Conservation (phyloP, 2,113 vertebrate genomes). For the Polypterus bichir region DNA sequence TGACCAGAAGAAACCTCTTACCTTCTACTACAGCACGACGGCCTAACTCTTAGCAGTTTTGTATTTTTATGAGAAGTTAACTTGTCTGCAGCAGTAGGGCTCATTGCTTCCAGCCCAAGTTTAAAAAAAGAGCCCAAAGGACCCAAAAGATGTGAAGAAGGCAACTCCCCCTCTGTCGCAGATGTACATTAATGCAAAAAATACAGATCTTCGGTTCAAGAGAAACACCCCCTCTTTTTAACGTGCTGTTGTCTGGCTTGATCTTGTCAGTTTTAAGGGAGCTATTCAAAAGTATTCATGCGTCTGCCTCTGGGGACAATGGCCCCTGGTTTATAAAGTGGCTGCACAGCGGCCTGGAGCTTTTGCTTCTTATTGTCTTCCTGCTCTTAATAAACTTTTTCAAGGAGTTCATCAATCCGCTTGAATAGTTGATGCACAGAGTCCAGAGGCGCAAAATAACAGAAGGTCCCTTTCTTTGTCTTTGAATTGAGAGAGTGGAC, state of each 20-base stretch:
- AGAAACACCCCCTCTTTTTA: constrained; percentile 63
- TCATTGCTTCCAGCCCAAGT: background rate
- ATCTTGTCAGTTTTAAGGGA: constrained; percentile 93
- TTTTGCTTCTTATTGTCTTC: constrained; percentile 85
- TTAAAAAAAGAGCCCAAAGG: background rate
- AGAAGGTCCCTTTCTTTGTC: constrained; percentile 61
- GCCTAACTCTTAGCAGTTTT: too few species aligned
- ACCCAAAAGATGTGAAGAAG: background rate
- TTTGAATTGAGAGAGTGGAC: constrained; percentile 57
- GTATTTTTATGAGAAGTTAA: background rate
- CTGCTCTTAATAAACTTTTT: constrained; percentile 98
- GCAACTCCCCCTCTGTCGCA: constrained; percentile 49
- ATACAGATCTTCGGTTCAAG: constrained; percentile 49
- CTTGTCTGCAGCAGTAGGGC: background rate
- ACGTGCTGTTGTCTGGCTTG: constrained; percentile 89
- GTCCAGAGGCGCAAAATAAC: constrained; percentile 80
- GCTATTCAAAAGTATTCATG: constrained; percentile 95
- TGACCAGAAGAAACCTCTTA: too few species aligned
- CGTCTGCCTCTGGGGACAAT: constrained; percentile 88
- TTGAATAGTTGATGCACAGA: constrained; percentile 87
- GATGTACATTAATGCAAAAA: constrained; percentile 87
- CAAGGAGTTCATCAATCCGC: constrained; percentile 98
- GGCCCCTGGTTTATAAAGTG: constrained; percentile 87
- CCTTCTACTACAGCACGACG: too few species aligned
- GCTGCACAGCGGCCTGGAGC: constrained; percentile 74